Evolutionary conservation across 2,113 vertebrate genomes (phyloP).

Genomic region (Dipodomys ordii): DNA sequence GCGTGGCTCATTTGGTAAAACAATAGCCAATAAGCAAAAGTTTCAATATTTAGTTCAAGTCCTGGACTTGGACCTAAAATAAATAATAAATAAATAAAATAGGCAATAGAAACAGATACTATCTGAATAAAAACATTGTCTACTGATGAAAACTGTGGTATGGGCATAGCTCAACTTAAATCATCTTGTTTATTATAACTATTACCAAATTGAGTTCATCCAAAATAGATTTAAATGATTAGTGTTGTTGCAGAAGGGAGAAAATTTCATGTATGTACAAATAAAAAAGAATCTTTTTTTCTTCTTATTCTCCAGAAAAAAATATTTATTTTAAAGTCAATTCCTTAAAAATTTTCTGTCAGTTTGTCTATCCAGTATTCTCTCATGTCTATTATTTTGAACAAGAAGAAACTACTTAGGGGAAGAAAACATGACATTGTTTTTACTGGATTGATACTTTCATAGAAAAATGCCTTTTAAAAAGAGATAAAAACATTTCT

Average conservation of each 20-base stretch:
- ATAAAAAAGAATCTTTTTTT: not conserved
- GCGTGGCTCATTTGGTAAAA: too few relatives aligned
- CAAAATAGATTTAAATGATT: constrained; percentile 81
- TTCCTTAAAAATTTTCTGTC: not conserved
- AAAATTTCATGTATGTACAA: constrained; percentile 12
- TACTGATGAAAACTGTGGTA: constrained; percentile 58
- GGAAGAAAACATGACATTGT: not conserved
- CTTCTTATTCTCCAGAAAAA: not conserved
- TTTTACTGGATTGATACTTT: not conserved
- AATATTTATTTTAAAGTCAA: constrained; percentile 25
- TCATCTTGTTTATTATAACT: constrained; percentile 76
- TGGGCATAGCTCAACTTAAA: constrained; percentile 68
- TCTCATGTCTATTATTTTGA: constrained; percentile 1
- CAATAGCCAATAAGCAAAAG: too few relatives aligned
- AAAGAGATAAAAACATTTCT: not conserved
- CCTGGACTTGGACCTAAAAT: too few relatives aligned
- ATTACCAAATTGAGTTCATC: constrained; percentile 79
- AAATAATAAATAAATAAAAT: too few relatives aligned
- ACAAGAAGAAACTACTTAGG: not conserved
- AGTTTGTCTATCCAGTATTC: not conserved
- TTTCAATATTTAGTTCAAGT: too few relatives aligned
- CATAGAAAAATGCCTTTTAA: not conserved
- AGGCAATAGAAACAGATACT: constrained; percentile 55
- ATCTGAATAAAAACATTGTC: constrained; percentile 74
- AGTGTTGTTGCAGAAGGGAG: constrained; percentile 71